Base-by-base conservation (phyloP, 2,113 vertebrate species). In the Antigone vipio region DNA sequence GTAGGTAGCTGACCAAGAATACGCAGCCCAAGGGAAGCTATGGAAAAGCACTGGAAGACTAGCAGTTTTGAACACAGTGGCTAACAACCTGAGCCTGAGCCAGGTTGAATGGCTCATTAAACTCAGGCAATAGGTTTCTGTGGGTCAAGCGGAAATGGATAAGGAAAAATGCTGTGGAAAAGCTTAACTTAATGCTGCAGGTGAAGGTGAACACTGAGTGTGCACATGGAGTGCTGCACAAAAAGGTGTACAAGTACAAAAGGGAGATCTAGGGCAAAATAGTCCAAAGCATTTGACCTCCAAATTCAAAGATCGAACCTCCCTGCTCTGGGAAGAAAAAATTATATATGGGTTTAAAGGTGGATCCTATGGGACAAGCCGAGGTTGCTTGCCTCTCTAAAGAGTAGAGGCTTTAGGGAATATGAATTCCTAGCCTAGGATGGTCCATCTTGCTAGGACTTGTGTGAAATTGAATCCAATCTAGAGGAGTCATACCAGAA, bases 381-480 rank as follows among this genome's bases (percentile, higher is more conserved):
- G 45, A 49, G 42, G 7, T 59, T 86, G 16, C 73, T 81, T 75
- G 22, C 30, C 22, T 76, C n/a, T 91, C 35, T 68, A 71, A 94
- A 73, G 60, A 55, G 30, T 8, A 53, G 56, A 78, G 32, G 17
- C 35, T 64, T 30, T 67, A 88, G 62, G 45, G 30, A n/a, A 9
- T 62, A 76, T 58, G 62, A 94, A 85, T 89, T 82, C 78, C 75
- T 93, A 75, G 40, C 58, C 47, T 72, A 67, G 64, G 59, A 78
- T 92, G 62, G 67, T 86, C 83, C 7, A 3, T 92, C 92, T 82
- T 94, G 96, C 85, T 85, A 73, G 56, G 83, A 78, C 64, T 92
- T 94, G 71, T 60, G 27, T 87, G 95, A 95, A 96, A 96, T 42
- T 82, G 78, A 94, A 95, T 88, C 92, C 47, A 7, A 50, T 67